Percentiles rank a stretch among this genome's conserved stretches.
phyloP scores from a whole-genome alignment of 2,888 invertebrate genomes.

The Melikaiella ostensackeni region DNA sequence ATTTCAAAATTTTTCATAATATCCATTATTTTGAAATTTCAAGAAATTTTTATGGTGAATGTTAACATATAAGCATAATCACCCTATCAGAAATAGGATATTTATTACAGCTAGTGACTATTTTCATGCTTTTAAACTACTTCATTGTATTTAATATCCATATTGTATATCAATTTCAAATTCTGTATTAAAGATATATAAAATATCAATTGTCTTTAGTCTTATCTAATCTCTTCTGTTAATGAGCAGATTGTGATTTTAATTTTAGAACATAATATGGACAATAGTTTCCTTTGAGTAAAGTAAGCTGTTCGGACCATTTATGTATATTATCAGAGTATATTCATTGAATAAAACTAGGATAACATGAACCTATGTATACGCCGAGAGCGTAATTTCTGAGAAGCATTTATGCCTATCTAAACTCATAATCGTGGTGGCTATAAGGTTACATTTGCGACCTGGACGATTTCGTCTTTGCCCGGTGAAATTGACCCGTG shows the following conservation, averaged over 20 bases:
- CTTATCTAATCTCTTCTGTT: neutral
- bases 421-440: constrained; percentile 33
- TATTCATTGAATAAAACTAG: no score
- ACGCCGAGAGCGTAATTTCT: no score
- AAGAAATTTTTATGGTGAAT: neutral
- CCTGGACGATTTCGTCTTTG: constrained; percentile 47
- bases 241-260: neutral
- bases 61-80: neutral
- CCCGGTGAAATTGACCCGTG: constrained; percentile 63
- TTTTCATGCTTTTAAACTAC: constrained; percentile 9
- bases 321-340: no score
- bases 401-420: neutral
- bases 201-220: neutral
- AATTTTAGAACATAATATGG: neutral
- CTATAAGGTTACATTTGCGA: neutral
- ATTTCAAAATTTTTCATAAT: neutral
- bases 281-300: no score
- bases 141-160: constrained; percentile 33
- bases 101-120: constrained; percentile 14
- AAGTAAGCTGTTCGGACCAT: no score
- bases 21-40: neutral
- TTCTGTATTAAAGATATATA: constrained; percentile 1
- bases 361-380: no score
- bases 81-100: constrained; percentile 1
- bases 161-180: constrained; percentile 11